These are phyloP conservation scores for Tylochromis polylepis DNA, from an alignment of 2,113 vertebrate genomes.

Conservation along the genomic window DNA sequence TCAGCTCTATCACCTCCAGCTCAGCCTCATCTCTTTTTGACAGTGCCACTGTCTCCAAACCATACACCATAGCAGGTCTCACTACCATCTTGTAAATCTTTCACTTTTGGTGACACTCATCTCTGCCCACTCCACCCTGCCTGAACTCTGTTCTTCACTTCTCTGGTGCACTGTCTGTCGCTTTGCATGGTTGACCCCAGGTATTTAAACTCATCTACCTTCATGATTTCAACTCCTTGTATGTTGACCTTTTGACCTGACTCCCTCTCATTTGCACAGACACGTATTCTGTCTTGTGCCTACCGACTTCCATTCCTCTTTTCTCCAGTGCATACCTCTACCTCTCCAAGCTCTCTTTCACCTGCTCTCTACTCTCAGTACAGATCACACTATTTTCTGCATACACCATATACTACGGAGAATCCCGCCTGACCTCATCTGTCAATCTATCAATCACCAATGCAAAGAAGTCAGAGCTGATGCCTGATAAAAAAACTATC, in stretches of 20 bases:
- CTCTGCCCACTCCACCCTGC: not conserved
- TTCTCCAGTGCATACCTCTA: not conserved
- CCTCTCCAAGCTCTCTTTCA: not conserved
- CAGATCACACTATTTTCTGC: not conserved
- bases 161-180: not conserved
- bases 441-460: not conserved
- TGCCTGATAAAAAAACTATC: not conserved
- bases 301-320: not conserved
- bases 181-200: not conserved
- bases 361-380: not conserved
- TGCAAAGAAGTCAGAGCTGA: not conserved
- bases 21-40: not conserved
- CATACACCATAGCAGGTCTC: not conserved
- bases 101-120: not conserved
- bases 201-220: not conserved
- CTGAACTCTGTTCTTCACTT: not conserved
- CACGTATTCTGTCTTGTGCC: not conserved
- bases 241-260: not conserved
- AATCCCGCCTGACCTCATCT: not conserved
- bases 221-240: not conserved
- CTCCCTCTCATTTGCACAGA: not conserved
- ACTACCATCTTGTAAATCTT: not conserved
- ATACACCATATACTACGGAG: not conserved
- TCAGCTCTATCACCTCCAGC: not conserved
- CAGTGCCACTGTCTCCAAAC: not conserved